phyloP scores from a whole-genome alignment of 2,113 vertebrate genomes.

The Scolopax mira region DNA sequence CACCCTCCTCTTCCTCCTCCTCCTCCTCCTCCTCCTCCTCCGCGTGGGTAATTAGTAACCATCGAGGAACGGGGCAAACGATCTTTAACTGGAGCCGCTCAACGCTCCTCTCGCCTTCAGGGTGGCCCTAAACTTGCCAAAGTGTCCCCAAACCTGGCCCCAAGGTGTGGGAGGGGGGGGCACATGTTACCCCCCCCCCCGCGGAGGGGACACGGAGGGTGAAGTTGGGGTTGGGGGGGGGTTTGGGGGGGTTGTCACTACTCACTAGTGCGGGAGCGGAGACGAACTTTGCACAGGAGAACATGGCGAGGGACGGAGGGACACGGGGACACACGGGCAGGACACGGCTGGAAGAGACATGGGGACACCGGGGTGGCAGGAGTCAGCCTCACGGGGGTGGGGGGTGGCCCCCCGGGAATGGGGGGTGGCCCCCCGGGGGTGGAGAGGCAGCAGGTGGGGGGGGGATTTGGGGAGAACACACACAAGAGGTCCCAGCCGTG shows the following conservation, averaged over 20 bases:
- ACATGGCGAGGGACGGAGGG: slow-evolving; percentile 75
- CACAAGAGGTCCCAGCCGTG: background rate
- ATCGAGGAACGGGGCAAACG: background rate
- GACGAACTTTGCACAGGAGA: slow-evolving; percentile 85
- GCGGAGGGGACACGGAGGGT: rapidly evolving
- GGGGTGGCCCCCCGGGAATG: background rate
- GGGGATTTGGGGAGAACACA: background rate
- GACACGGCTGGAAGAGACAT: slow-evolving; percentile 38
- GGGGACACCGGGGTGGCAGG: background rate
- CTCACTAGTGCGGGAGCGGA: slow-evolving; percentile 87
- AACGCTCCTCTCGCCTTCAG: background rate
- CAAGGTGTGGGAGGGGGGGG: background rate
- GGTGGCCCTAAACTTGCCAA: background rate
- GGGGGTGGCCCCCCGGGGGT: background rate
- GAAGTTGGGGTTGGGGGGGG: too few species aligned
- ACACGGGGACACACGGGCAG: background rate
- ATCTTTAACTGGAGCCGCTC: rapidly evolving
- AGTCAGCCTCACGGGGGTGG: too few species aligned
- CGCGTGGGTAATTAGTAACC: background rate
- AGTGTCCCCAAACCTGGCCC: background rate
- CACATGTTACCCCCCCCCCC: rapidly evolving
- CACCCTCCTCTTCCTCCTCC: background rate
- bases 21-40: background rate
- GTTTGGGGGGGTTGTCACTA: background rate
- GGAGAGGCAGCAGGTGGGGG: too few species aligned